Evolutionary conservation across 2,888 invertebrate genomes (phyloP), one percentile per base, ranked within the genome.

Genomic region (Philaethria dido): DNA sequence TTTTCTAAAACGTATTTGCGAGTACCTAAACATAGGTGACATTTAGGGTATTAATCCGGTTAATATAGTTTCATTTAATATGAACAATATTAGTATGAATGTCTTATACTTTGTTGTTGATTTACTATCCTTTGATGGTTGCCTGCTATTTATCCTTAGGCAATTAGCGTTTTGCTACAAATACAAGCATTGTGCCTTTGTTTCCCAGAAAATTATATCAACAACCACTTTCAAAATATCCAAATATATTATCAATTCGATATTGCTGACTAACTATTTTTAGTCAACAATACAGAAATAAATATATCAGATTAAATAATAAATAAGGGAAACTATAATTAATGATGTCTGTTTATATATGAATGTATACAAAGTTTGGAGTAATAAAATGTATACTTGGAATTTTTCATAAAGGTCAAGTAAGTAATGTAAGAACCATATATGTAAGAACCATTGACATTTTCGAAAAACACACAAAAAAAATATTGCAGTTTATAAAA

Each of bases 301-400:
- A n/a, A n/a, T n/a, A n/a, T n/a, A n/a, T n/a, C 14, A 22, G 39
- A 16, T 42, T 39, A 9, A 39, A 39, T 55, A n/a, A 33, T 20
- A 6, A 20, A 55, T n/a, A 9, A 2, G 14, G 14, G 9, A 33
- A 54, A 54, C 18, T 9, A 13, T 54, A 36, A 55, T 39, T 55
- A 2, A 36, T 20, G 14, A 39, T 20, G 14, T 20, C 14, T 39
- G 18, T 6, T 39, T 20, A 36, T 36, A 29, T 47, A 50, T 9
- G 5, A 22, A 22, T 14, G 22, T 22, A 50, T 33, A 1, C 8
- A 29, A n/a, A 39, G 20, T 20, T 57, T 42, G 42, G n/a, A 57
- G 57, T 42, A 57, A 57, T 57, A 57, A n/a, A 57, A 57, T 57
- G 42, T n/a, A 42, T 25, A 42, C 20, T 13, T 14, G n/a, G 13